phyloP scores from a whole-genome alignment of 30 jellyfish, hydroid and myxozoan genomes.

The Cassiopea xamachana region DNA sequence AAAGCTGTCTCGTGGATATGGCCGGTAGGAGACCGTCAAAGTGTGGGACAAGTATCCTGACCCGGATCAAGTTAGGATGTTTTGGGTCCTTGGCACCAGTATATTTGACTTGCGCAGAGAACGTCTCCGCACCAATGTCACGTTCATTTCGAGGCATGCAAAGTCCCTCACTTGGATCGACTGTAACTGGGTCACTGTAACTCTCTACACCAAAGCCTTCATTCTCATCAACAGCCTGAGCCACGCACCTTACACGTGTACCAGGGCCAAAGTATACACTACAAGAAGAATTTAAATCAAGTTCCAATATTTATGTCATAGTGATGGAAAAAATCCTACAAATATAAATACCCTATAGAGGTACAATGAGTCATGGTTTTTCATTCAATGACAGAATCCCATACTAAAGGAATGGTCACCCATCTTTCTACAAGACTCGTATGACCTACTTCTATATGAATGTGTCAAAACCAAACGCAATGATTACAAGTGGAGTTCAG shows the following conservation, averaged over 20 bases:
- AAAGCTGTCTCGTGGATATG: constrained; percentile 85
- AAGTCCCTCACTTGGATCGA: constrained; percentile 83
- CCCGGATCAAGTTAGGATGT: constrained; percentile 86
- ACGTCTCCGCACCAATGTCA: constrained; percentile 90
- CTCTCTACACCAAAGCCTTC: constrained; percentile 90
- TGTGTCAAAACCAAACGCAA: too few relatives aligned
- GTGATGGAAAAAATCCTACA: too few relatives aligned
- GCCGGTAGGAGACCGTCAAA: constrained; percentile 95
- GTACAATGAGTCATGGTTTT: too few relatives aligned
- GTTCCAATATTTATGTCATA: too few relatives aligned
- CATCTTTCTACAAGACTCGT: too few relatives aligned
- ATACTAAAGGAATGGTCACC: too few relatives aligned
- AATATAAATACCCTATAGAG: too few relatives aligned
- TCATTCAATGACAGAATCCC: too few relatives aligned
- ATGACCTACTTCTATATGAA: too few relatives aligned
- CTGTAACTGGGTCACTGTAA: constrained; percentile 77
- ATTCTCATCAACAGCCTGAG: constrained; percentile 88
- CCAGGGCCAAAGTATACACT: constrained; percentile 94
- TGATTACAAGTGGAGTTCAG: too few relatives aligned
- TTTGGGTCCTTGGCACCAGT: constrained; percentile 88
- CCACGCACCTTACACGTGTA: constrained; percentile 91
- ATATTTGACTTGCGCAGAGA: constrained; percentile 97
- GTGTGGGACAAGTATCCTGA: constrained; percentile 91
- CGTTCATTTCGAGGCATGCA: constrained; percentile 92
- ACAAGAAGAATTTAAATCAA: not conserved